phyloP scores from a whole-genome alignment of 1,140 invertebrate species.

The Cephus cinctus region DNA sequence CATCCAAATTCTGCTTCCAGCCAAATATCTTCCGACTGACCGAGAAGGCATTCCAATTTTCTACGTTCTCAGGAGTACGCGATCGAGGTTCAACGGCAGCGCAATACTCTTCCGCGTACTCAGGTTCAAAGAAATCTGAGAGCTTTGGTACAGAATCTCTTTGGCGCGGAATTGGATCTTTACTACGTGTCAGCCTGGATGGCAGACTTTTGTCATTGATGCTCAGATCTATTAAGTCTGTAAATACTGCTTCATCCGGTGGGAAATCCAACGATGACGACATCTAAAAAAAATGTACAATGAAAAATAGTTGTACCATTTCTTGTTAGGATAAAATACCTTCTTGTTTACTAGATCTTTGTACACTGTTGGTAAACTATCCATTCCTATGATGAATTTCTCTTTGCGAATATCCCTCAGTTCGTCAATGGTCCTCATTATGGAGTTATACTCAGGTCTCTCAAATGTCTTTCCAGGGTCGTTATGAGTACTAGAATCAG shows the following conservation, averaged over 20 bases:
- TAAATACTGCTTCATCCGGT: slow-evolving; percentile 39
- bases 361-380: slow-evolving; percentile 30
- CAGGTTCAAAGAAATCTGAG: slow-evolving; percentile 38
- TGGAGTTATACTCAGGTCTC: slow-evolving; percentile 47
- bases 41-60: slow-evolving; percentile 34
- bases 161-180: slow-evolving; percentile 39
- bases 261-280: slow-evolving; percentile 40
- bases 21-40: slow-evolving; percentile 38
- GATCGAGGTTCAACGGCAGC: slow-evolving; percentile 21
- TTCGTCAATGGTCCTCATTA: slow-evolving; percentile 37
- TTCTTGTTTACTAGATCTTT: slow-evolving; percentile 37
- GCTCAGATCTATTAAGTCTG: slow-evolving; percentile 40
- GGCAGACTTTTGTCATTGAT: slow-evolving; percentile 40
- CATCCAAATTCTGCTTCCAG: slow-evolving; percentile 35
- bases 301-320: neutral
- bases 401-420: slow-evolving; percentile 33
- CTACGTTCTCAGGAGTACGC: slow-evolving; percentile 18
- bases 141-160: slow-evolving; percentile 35
- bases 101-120: slow-evolving; percentile 30
- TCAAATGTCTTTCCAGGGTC: too few relatives aligned
- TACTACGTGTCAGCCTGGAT: slow-evolving; percentile 30
- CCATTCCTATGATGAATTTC: slow-evolving; percentile 28
- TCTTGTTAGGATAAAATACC: slow-evolving; percentile 26
- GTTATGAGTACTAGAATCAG: too few relatives aligned
- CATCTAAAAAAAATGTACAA: slow-evolving; percentile 24